Base-by-base conservation (phyloP, 2,797 vertebrate species). In the Poecilia gillii region DNA sequence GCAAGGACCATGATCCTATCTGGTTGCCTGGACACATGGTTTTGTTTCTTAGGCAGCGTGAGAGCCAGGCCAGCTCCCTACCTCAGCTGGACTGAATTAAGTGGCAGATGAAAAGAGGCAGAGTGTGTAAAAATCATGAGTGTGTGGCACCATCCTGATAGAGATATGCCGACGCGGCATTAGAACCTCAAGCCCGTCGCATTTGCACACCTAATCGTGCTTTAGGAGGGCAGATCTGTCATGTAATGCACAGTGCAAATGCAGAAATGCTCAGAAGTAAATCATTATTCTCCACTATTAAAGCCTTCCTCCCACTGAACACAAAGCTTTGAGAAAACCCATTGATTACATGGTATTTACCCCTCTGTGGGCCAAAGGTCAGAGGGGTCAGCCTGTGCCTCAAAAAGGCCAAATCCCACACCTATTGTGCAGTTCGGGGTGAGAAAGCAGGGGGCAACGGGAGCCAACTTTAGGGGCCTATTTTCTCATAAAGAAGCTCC, bases 261-360 rank as follows among this genome's bases (percentile, higher is more conserved):
- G 81, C 57, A 82, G 88, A 79, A 80, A 72, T 78, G 78, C 76
- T 72, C 79, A 25, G 81, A 87, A 85, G 88, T 90, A 83, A 91
- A 91, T 91, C 75, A 89, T 93, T 91, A 90, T 90, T 93, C 90
- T 53, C 85, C 81, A 84, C 88, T 90, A 85, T 90, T 87, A 73
- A 79, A 81, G 74, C 82, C 80, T 46, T 76, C 79, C 82, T 83
- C 91, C 87, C 87, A 84, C 85, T 79, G 73, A 81, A 92, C 85
- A 91, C 94, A 94, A 93, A 90, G 89, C 91, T 96, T 97, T 96
- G 95, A 97, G 97, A 96, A 97, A 97, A 96, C 96, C 97, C 97
- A 97, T 97, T 98, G 97, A 97, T 97, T 97, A 97, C 97, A 95
- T 96, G 97, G 96, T 96, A 96, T 98, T 97, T 97, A 95, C 95